Evolutionary conservation across 2,888 invertebrate genomes (phyloP), one percentile per base, ranked within the genome.

Genomic region (Melieria omissa): DNA sequence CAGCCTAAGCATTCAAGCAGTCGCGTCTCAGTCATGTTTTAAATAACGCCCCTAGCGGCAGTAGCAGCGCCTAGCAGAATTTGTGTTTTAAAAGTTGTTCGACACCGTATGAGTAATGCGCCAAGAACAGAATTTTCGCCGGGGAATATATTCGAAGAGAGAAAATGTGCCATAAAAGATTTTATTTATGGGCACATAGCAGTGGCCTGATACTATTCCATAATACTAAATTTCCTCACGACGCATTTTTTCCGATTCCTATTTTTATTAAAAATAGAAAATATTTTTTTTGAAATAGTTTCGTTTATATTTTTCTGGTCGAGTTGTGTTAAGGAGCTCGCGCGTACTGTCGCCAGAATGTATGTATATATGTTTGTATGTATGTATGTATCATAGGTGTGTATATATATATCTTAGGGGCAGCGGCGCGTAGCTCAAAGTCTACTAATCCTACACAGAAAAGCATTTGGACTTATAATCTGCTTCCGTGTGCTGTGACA

Each of bases 171-270:
- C 62, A 65, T 60, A 16, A 61, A 61, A 10, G 65, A 7, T 29
- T 70, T 70, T 70, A 72, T 74, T 72, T 74, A 74, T 74, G 46
- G 62, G 29, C 57, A 42, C 46, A 41, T 29, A 52, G 42, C 41
- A 49, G 58, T 45, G 60, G 46, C 49, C 46, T 69, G 71, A 58
- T 69, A 72, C 41, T 47, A 55, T 65, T 65, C 54, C 65, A 62
- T 54, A 57, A 44, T 47, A 68, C 65, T 71, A 62, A 71, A 73
- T 73, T 68, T 68, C 12, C 47, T 52, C 14, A 42, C 46, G 12
- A 73, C 65, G 60, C 61, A 61, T 62, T 49, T 49, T 64, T 60
- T 52, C 52, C 8, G 5, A 54, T 42, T 54, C 54, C 44, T 47
- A 46, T 44, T 57, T 47, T 16, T 70, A 54, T 57, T 70, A 70